Percentiles rank a stretch among this genome's conserved stretches.
These are phyloP conservation scores for Daubentonia madagascariensis DNA, from an alignment of 2,113 vertebrate genomes.

Conservation along the genomic window DNA sequence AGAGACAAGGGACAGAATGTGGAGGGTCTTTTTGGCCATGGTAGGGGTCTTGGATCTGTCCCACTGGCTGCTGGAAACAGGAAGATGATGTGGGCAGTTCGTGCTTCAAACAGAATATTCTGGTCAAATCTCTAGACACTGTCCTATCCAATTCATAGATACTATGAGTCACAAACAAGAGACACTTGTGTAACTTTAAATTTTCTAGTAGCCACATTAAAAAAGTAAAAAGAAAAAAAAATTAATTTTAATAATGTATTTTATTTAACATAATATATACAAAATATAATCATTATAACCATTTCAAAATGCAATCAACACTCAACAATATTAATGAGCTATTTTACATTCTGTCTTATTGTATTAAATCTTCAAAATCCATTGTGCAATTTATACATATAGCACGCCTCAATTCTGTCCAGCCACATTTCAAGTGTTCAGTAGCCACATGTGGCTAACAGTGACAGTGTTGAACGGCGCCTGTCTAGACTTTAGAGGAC, in stretches of 20 bases:
- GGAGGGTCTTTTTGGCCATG: not conserved
- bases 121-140: not conserved
- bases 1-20: not conserved
- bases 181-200: not conserved
- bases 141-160: not conserved
- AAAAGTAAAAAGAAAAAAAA: not conserved
- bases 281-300: constrained; percentile 24
- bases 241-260: not conserved
- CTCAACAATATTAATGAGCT: not conserved
- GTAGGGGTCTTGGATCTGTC: not conserved
- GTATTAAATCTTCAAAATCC: not conserved
- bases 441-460: not conserved
- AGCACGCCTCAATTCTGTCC: not conserved
- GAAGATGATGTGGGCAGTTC: not conserved
- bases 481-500: not conserved
- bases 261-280: not conserved
- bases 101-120: not conserved
- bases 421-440: not conserved
- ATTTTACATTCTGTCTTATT: not conserved
- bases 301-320: not conserved
- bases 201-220: not conserved
- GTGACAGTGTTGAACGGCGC: not conserved
- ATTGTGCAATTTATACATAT: not conserved
- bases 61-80: not conserved
- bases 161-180: not conserved